These are phyloP conservation scores for Tupaia chinensis DNA, from an alignment of 2,113 vertebrate genomes.

Conservation along the genomic window DNA sequence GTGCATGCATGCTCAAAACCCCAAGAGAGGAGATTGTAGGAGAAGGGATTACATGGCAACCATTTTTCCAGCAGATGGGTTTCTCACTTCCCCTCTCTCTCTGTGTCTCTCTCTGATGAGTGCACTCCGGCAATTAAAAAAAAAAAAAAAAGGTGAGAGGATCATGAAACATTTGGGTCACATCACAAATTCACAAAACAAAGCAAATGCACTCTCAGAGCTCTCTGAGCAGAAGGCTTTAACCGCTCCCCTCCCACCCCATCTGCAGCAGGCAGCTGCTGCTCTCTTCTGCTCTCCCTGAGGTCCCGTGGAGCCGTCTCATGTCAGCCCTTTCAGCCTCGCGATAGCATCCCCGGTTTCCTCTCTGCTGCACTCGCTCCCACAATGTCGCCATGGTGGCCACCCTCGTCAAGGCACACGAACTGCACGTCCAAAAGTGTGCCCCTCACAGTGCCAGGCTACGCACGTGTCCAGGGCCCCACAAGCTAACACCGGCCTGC, in stretches of 20 bases:
- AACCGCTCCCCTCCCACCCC: rapidly evolving
- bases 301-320: rapidly evolving
- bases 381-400: rapidly evolving
- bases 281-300: not conserved
- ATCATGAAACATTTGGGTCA: not conserved
- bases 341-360: rapidly evolving
- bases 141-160: not conserved
- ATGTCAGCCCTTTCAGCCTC: not conserved
- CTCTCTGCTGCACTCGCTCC: not conserved
- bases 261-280: rapidly evolving
- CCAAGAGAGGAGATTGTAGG: too few species aligned
- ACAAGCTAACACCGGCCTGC: not conserved
- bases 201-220: not conserved
- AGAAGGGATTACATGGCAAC: too few species aligned
- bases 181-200: not conserved
- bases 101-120: too few species aligned
- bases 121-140: too few species aligned
- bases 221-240: not conserved
- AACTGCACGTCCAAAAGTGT: rapidly evolving
- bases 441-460: not conserved
- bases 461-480: not conserved
- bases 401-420: not conserved
- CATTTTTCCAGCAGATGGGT: too few species aligned
- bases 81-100: too few species aligned
- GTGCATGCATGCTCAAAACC: too few species aligned